Percentiles rank a stretch among this genome's conserved stretches.
Evolutionary conservation across 2,113 vertebrate species (phyloP).

Genomic region (Salvelinus namaycush): DNA sequence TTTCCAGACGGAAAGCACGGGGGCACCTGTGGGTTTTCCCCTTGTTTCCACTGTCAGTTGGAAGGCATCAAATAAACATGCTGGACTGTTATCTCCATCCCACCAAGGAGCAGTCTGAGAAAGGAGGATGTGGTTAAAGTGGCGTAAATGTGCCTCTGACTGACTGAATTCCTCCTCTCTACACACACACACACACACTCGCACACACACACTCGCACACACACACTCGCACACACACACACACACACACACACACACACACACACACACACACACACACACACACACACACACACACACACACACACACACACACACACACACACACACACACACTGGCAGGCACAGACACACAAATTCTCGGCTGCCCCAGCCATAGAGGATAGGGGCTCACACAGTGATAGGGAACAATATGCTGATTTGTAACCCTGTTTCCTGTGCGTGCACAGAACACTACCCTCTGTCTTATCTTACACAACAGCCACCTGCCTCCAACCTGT

Average conservation of each 20-base stretch:
- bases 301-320: no score
- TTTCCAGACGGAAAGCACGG: conserved; percentile 51
- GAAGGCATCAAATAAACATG: conserved; percentile 12
- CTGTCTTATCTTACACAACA: no score
- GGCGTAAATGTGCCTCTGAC: neutral
- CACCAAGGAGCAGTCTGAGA: neutral
- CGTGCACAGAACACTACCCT: conserved; percentile 42
- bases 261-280: no score
- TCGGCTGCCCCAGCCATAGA: conserved; percentile 8
- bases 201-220: no score
- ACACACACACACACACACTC: neutral
- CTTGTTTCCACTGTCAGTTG: neutral
- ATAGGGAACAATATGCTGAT: conserved; percentile 53
- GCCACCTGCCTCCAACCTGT: no score
- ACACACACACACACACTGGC: no score
- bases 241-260: no score
- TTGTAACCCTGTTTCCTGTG: conserved; percentile 35
- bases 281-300: no score
- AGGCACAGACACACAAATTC: no score
- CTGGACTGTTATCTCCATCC: conserved; percentile 8
- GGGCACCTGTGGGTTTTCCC: conserved; percentile 49
- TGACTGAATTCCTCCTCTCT: conserved; percentile 15
- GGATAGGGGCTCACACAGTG: conserved; percentile 20
- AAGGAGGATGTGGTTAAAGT: conserved; percentile 12
- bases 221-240: no score